Percentiles rank a stretch among this genome's conserved stretches.
phyloP scores from a whole-genome alignment of 2,888 invertebrate species.

The Geotrupes spiniger region DNA sequence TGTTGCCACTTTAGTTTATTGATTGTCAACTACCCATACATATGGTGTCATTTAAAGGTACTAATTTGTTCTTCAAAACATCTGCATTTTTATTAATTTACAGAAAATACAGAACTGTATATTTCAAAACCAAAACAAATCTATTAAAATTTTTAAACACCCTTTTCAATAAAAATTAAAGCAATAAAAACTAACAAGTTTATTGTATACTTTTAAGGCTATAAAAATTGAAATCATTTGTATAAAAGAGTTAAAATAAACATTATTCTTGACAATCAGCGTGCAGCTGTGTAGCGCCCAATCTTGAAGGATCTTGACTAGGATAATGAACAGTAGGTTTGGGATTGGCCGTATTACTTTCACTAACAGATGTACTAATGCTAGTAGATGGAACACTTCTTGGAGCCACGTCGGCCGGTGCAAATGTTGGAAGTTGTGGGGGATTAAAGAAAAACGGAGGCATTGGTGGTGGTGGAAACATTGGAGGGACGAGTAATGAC shows the following conservation, averaged over 20 bases:
- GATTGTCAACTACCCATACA: too few species aligned
- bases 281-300: constrained; percentile 65
- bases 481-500: constrained; percentile 56
- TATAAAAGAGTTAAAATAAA: constrained; percentile 1
- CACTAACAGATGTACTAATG: constrained; percentile 14
- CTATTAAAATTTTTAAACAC: too few species aligned
- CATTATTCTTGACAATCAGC: constrained; percentile 42
- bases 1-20: too few species aligned
- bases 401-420: constrained; percentile 49
- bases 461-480: constrained; percentile 60
- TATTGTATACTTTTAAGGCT: too few species aligned
- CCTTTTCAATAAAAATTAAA: too few species aligned
- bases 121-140: too few species aligned
- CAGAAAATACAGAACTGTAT: too few species aligned
- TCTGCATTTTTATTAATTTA: too few species aligned
- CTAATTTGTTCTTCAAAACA: too few species aligned
- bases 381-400: constrained; percentile 51
- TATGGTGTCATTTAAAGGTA: too few species aligned
- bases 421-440: constrained; percentile 39
- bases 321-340: constrained; percentile 82
- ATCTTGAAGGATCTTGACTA: constrained; percentile 92
- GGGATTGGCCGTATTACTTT: constrained; percentile 42
- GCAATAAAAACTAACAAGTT: too few species aligned
- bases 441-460: constrained; percentile 55
- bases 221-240: not conserved